Evolutionary conservation across 1,140 invertebrate genomes (phyloP).

Genomic region (Dendroctonus valens): DNA sequence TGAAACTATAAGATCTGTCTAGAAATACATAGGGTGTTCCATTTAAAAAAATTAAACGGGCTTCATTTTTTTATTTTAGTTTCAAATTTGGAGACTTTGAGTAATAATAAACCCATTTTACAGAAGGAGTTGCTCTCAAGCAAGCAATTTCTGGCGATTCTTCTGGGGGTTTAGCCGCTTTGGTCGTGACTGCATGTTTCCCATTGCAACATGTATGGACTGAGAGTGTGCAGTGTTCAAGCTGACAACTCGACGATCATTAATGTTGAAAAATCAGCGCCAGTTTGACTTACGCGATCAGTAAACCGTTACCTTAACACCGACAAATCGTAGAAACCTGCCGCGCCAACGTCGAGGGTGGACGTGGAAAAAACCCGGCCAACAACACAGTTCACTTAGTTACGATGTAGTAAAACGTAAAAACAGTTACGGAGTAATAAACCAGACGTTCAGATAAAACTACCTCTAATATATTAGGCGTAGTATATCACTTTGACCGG

Average conservation of each 20-base stretch:
- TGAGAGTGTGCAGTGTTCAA: too few relatives aligned
- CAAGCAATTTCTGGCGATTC: background rate
- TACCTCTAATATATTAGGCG: constrained; percentile 26
- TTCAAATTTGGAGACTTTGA: too few relatives aligned
- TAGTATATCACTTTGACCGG: constrained; percentile 30
- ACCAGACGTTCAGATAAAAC: constrained; percentile 30
- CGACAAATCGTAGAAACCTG: constrained; percentile 28
- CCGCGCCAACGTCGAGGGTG: constrained; percentile 20
- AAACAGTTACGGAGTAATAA: constrained; percentile 30
- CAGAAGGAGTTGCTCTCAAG: too few relatives aligned
- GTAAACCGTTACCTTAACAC: constrained; percentile 30
- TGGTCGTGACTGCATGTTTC: background rate
- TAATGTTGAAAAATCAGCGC: constrained; percentile 4
- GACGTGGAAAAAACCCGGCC: constrained; percentile 19
- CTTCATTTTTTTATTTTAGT: too few relatives aligned
- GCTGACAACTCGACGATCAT: background rate
- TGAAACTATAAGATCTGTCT: too few relatives aligned
- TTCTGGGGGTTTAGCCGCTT: background rate
- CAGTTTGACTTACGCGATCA: constrained; percentile 23
- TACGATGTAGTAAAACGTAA: constrained; percentile 26
- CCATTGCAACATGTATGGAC: background rate
- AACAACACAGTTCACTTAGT: constrained; percentile 27
- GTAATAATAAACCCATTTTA: too few relatives aligned
- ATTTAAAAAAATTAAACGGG: too few relatives aligned
- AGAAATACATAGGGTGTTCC: too few relatives aligned